phyloP scores from a whole-genome alignment of 2,888 invertebrate species.

The Netelia melanura region DNA sequence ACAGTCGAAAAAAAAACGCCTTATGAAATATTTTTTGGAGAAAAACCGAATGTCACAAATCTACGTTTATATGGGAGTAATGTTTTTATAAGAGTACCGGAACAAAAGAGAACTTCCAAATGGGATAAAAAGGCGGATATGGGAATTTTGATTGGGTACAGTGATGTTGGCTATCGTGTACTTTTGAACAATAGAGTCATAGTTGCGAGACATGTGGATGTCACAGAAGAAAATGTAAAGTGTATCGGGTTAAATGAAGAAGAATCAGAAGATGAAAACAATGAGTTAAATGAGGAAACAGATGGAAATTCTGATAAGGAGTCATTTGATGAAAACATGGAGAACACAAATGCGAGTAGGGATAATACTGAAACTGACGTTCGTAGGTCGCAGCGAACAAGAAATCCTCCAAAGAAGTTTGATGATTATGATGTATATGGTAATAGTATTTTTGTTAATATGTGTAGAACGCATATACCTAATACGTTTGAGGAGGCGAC shows the following conservation, averaged over 20 bases:
- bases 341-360: background rate
- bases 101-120: constrained; percentile 42
- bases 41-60: constrained; percentile 68
- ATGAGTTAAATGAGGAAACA: background rate
- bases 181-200: constrained; percentile 20
- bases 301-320: background rate
- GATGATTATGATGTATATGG: constrained; percentile 2
- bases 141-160: constrained; percentile 28
- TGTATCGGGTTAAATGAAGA: constrained; percentile 15
- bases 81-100: constrained; percentile 66
- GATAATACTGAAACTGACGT: background rate
- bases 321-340: background rate
- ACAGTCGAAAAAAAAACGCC: constrained; percentile 43
- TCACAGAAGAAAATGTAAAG: constrained; percentile 12
- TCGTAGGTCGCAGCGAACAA: constrained; percentile 15
- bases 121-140: constrained; percentile 63
- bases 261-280: background rate
- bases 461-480: too few relatives aligned
- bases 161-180: constrained; percentile 21
- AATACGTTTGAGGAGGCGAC: too few relatives aligned
- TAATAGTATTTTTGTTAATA: constrained; percentile 20
- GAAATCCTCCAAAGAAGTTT: constrained; percentile 34
- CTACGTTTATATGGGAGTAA: constrained; percentile 51
- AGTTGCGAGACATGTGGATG: constrained; percentile 22
- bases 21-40: constrained; percentile 70